Evolutionary conservation across 2,888 invertebrate genomes (phyloP).

Genomic region (Synergus laeviventris): DNA sequence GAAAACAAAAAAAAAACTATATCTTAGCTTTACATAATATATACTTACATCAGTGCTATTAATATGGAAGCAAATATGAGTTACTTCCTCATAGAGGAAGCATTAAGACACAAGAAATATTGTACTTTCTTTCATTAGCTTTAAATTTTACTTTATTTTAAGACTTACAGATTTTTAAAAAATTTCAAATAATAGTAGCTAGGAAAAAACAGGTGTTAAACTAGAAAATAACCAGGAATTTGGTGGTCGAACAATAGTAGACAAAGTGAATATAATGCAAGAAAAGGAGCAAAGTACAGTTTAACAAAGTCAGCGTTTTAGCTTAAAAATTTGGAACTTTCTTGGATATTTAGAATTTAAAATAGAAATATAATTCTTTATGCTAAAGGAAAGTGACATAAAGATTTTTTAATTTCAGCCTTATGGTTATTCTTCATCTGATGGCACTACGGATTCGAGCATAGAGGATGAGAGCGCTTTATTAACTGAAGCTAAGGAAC

Average conservation of each 20-base stretch:
- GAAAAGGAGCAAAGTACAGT: not conserved
- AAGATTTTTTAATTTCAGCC: slow-evolving; percentile 50
- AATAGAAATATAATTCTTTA: too few relatives aligned
- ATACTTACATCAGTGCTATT: not conserved
- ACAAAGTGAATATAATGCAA: not conserved
- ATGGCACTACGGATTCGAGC: slow-evolving; percentile 44
- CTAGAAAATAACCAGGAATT: too few relatives aligned
- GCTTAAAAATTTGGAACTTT: too few relatives aligned
- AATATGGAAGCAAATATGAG: not conserved
- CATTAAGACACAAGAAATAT: too few relatives aligned
- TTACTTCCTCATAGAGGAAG: too few relatives aligned
- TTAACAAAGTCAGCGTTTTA: not conserved
- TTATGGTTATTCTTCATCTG: slow-evolving; percentile 40
- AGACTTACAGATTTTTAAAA: too few relatives aligned
- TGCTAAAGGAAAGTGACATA: too few relatives aligned
- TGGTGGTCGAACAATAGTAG: not conserved
- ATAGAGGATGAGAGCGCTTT: slow-evolving; percentile 48
- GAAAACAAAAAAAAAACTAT: not conserved
- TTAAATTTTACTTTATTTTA: too few relatives aligned
- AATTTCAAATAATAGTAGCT: too few relatives aligned
- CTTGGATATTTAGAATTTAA: too few relatives aligned
- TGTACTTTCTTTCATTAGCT: too few relatives aligned
- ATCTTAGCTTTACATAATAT: not conserved
- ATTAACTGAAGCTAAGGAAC: slow-evolving; percentile 51
- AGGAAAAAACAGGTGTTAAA: too few relatives aligned